These are phyloP conservation scores for Catharus bicknelli DNA, from an alignment of 2,113 vertebrate genomes.

Conservation along the genomic window DNA sequence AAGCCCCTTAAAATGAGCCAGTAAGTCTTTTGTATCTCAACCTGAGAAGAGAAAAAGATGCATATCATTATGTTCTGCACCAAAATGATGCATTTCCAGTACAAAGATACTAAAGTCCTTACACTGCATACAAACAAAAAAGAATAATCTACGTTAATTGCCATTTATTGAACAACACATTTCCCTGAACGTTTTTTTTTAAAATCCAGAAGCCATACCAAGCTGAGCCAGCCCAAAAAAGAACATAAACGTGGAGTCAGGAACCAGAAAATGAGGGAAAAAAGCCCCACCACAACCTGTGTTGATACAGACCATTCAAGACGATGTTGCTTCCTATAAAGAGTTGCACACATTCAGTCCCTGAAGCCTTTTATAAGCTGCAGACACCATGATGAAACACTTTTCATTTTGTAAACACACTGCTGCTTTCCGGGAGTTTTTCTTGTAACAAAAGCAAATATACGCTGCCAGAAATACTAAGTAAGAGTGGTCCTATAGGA, in stretches of 20 bases:
- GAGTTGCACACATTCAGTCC: neutral
- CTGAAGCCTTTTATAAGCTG: conserved; percentile 21
- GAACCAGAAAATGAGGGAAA: neutral
- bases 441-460: conserved; percentile 58
- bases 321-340: neutral
- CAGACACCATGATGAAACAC: conserved; percentile 51
- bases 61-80: conserved; percentile 25
- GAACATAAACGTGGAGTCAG: neutral
- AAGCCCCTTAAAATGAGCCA: conserved; percentile 25
- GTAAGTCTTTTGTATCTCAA: conserved; percentile 29
- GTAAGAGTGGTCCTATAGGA: conserved; percentile 29
- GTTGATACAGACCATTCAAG: neutral
- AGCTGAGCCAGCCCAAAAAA: neutral
- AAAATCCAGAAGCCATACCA: neutral
- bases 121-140: neutral
- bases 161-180: neutral
- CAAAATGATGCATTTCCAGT: neutral
- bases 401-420: conserved; percentile 46
- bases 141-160: neutral
- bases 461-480: conserved; percentile 7
- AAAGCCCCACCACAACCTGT: neutral
- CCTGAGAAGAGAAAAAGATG: conserved; percentile 11
- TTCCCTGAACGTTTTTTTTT: neutral
- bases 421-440: conserved; percentile 30
- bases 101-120: neutral